Base-by-base conservation (phyloP, 2,888 invertebrate species). In the Cephonodes hylas region DNA sequence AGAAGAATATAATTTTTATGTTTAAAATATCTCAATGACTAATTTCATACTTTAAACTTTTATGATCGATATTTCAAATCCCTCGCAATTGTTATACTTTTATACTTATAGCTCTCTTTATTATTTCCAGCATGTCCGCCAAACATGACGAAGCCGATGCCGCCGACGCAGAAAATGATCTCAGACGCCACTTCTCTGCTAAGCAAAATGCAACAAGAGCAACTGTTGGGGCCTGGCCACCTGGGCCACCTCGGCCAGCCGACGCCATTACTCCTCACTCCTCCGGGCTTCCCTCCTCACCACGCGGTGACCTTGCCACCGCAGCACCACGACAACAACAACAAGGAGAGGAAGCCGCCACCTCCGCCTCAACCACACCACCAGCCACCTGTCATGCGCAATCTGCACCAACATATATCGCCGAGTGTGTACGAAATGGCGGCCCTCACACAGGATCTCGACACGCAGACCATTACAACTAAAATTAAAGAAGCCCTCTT, bases 401-500 rank as follows among this genome's bases (percentile, higher is more conserved):
- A 93, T 65, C 94, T 97, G 70, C 96, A 96, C 79, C 96, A 96
- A 68, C 96, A 97, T 79, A 96, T 97, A 89, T 97, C 97, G 42
- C 97, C 98, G n/a, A 98, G 98, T 75, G 98, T 99, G 15, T 98
- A 99, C 86, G 99, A 99, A 88, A 98, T 99, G 96, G 98, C 99
- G 0, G 99, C 99, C 3, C 93, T 99, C 46, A 99, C 99, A 8
- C 98, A 98, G 77, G 99, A 99, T 85, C 94, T 99, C 67, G 99
- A 99, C 88, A 99, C 99, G 1, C 98, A 99, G 83, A 96, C 96
- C 20, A 98, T 99, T 75, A 99, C 99, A 1, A 98, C 98, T 7
- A 97, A 98, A 86, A 99, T 99, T 83, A 99, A 99, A 84, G 99
- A 99, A 86, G 98, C 99, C 0, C 93, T 99, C 8, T 93, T 99